phyloP scores from a whole-genome alignment of 2,113 vertebrate genomes.

The Nymphicus hollandicus region DNA sequence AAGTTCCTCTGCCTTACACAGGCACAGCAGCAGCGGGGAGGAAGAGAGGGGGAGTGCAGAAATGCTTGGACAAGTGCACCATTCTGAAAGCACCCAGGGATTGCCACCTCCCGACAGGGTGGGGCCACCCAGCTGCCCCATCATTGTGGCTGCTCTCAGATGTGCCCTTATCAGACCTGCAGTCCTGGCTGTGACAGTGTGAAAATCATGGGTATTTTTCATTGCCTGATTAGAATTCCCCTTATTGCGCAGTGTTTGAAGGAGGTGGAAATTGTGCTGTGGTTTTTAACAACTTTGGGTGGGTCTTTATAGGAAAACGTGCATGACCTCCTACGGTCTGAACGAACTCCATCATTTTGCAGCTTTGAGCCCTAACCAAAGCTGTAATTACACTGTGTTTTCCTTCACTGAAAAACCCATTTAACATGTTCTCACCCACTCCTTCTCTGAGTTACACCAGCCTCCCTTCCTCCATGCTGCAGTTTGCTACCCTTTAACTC shows the following conservation, averaged over 20 bases:
- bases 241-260: not conserved
- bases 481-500: not conserved
- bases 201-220: not conserved
- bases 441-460: not conserved
- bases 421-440: not conserved
- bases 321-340: not conserved
- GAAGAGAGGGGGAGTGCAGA: not conserved
- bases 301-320: not conserved
- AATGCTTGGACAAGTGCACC: rapidly evolving
- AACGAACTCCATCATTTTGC: not conserved
- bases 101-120: not conserved
- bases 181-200: rapidly evolving
- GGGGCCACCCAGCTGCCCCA: not conserved
- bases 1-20: rapidly evolving
- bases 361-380: not conserved
- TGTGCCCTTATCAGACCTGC: rapidly evolving
- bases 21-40: rapidly evolving
- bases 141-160: not conserved
- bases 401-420: not conserved
- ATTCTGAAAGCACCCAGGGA: rapidly evolving
- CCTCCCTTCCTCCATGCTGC: not conserved
- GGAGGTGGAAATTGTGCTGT: rapidly evolving
- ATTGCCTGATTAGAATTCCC: not conserved
- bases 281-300: not conserved
- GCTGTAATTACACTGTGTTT: not conserved